Conservation (phyloP, 2,888 invertebrate species). For the Lepas anatifera region DNA sequence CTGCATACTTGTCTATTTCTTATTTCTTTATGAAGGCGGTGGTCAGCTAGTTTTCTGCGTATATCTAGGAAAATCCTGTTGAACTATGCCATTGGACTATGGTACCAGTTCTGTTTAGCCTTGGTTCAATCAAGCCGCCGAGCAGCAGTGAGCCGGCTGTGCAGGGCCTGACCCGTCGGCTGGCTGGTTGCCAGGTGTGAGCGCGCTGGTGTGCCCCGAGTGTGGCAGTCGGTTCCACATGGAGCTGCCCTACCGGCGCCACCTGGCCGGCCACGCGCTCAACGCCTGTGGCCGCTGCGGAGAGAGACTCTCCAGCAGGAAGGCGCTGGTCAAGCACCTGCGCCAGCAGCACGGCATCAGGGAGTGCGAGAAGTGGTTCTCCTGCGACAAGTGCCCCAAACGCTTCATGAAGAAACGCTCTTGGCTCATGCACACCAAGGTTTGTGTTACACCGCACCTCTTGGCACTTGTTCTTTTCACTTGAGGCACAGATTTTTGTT, state of each 20-base stretch:
- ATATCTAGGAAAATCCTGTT: too few species aligned
- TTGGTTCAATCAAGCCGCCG: too few species aligned
- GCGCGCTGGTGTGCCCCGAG: background rate
- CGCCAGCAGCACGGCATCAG: background rate
- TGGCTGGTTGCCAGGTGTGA: conserved; percentile 1
- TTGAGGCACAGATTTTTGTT: too few species aligned
- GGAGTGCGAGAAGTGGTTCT: conserved; percentile 6
- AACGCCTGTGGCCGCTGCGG: background rate
- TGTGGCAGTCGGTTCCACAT: background rate
- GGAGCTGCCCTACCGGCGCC: background rate
- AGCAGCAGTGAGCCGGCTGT: too few species aligned
- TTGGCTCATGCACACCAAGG: background rate
- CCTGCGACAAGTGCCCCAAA: background rate
- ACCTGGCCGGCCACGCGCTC: conserved; percentile 9
- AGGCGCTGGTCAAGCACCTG: conserved; percentile 9
- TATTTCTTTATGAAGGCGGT: too few species aligned
- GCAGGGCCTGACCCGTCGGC: too few species aligned
- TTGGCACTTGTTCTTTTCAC: too few species aligned
- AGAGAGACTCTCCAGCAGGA: background rate
- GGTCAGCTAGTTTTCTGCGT: too few species aligned
- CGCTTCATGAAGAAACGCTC: conserved; percentile 10
- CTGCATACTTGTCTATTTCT: too few species aligned
- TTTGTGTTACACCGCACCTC: too few species aligned
- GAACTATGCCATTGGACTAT: too few species aligned
- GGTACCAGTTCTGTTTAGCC: too few species aligned